A percentile compares a stretch with the other conserved stretches of the same genome.
Conservation (phyloP, 1,140 invertebrate species). For the Hypothenemus hampei region DNA sequence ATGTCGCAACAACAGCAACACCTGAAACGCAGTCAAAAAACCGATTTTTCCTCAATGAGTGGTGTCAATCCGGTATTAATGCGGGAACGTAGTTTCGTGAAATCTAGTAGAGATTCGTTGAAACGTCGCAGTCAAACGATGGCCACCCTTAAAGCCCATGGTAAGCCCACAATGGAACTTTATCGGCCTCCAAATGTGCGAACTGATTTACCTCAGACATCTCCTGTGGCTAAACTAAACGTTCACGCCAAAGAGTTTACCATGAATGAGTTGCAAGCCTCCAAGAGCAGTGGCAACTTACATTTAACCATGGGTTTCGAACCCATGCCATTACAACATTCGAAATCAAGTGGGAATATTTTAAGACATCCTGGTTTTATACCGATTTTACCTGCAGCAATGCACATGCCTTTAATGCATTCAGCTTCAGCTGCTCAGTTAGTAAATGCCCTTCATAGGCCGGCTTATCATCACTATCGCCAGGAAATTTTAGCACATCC, state of each 20-base stretch:
- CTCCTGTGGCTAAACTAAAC: slow-evolving; percentile 64
- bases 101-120: slow-evolving; percentile 36
- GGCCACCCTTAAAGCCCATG: slow-evolving; percentile 49
- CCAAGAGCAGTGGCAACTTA: slow-evolving; percentile 57
- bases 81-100: slow-evolving; percentile 42
- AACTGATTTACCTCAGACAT: slow-evolving; percentile 38
- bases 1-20: slow-evolving; percentile 22
- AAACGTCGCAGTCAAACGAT: slow-evolving; percentile 54
- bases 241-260: slow-evolving; percentile 83
- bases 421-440: slow-evolving; percentile 43
- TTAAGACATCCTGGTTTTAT: slow-evolving; percentile 46
- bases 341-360: slow-evolving; percentile 59
- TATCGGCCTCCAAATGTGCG: slow-evolving; percentile 78
- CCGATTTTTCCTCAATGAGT: slow-evolving; percentile 38
- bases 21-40: slow-evolving; percentile 42
- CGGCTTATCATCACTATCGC: slow-evolving; percentile 44
- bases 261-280: slow-evolving; percentile 60
- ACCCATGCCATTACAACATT: slow-evolving; percentile 50
- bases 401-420: slow-evolving; percentile 45
- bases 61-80: slow-evolving; percentile 29
- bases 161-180: slow-evolving; percentile 79
- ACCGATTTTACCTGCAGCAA: slow-evolving; percentile 39
- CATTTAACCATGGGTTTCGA: slow-evolving; percentile 51
- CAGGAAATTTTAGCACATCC: slow-evolving; percentile 32
- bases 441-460: slow-evolving; percentile 41